Evolutionary conservation across 2,797 vertebrate species (phyloP).

Genomic region (Sebastes hubbsi): DNA sequence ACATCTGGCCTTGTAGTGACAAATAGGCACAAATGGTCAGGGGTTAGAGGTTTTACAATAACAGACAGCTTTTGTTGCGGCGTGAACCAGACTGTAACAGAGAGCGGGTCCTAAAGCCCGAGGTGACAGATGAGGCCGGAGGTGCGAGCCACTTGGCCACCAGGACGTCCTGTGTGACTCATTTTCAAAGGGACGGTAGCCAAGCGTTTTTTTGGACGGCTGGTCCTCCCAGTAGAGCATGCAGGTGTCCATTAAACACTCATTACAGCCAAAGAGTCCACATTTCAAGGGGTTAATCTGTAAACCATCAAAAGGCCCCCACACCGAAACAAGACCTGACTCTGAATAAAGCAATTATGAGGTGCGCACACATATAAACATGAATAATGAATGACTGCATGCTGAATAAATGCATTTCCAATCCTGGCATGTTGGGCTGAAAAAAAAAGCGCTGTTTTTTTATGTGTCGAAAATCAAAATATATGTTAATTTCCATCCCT

Average conservation of each 20-base stretch:
- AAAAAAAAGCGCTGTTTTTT: constrained; percentile 48
- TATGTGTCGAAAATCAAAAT: constrained; percentile 69
- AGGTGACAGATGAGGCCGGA: constrained; percentile 73
- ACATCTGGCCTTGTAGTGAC: constrained; percentile 32
- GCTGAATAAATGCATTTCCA: constrained; percentile 69
- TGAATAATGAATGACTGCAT: constrained; percentile 76
- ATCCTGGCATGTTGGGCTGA: constrained; percentile 59
- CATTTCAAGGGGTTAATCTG: constrained; percentile 65
- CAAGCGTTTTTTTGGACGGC: constrained; percentile 54
- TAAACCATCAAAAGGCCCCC: constrained; percentile 55
- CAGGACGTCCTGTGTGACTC: constrained; percentile 71
- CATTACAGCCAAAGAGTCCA: constrained; percentile 52
- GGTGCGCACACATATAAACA: constrained; percentile 58
- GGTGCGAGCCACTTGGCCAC: constrained; percentile 68
- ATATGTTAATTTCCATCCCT: constrained; percentile 72
- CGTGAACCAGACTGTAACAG: constrained; percentile 46
- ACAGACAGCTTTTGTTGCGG: constrained; percentile 48
- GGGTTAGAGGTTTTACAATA: constrained; percentile 65
- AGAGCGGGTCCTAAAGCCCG: constrained; percentile 57
- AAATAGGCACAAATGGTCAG: constrained; percentile 70
- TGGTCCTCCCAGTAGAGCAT: constrained; percentile 15
- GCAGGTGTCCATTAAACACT: constrained; percentile 49
- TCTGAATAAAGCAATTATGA: constrained; percentile 69
- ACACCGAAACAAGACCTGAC: constrained; percentile 61
- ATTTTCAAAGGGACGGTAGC: constrained; percentile 58